Evolutionary conservation across 1,140 invertebrate species (phyloP).

Genomic region (Tribolium madens): DNA sequence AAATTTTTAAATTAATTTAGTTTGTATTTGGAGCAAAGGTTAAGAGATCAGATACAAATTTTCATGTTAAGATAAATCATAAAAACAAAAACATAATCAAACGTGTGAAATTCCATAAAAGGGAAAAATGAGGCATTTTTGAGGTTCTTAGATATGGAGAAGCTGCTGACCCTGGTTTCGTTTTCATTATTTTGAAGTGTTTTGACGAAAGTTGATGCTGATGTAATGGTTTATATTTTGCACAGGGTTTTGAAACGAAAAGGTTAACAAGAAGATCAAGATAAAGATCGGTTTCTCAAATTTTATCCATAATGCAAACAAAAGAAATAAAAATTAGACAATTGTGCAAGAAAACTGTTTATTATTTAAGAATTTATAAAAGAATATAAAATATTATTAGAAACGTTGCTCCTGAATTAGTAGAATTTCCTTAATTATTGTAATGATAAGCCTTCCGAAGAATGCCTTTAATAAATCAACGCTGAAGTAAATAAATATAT

Average conservation of each 20-base stretch:
- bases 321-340: no score
- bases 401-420: no score
- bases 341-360: no score
- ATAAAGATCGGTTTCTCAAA: no score
- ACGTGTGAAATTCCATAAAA: neutral
- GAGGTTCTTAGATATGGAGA: neutral
- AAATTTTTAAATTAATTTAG: neutral
- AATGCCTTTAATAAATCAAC: neutral
- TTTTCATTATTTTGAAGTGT: neutral
- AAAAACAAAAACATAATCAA: neutral
- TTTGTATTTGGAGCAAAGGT: slow-evolving; percentile 4
- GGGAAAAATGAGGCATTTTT: neutral
- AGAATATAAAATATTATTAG: no score
- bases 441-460: neutral
- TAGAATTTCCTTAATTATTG: no score
- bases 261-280: neutral
- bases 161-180: neutral
- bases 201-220: neutral
- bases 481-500: neutral
- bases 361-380: no score
- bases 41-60: neutral
- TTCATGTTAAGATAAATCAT: neutral
- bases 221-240: neutral
- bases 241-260: neutral
- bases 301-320: no score